phyloP scores from a whole-genome alignment of 2,888 invertebrate species.

The Platycheirus rosarum region DNA sequence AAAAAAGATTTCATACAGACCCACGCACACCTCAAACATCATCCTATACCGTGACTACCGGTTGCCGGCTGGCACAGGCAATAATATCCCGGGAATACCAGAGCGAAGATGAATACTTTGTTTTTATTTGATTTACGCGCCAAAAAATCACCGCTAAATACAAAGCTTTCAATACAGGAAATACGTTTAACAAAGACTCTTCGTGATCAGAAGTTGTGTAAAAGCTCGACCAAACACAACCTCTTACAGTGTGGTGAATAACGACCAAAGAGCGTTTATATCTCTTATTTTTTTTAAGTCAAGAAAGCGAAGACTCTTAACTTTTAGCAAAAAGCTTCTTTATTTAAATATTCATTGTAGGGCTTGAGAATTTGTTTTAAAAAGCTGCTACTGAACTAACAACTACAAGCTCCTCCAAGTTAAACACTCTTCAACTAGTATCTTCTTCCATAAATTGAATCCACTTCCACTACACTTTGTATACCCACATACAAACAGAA shows the following conservation, averaged over 20 bases:
- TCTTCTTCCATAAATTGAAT: too few relatives aligned
- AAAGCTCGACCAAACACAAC: neutral
- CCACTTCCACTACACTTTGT: too few relatives aligned
- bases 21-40: too few relatives aligned
- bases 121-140: slow-evolving; percentile 68
- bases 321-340: neutral
- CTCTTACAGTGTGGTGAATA: slow-evolving; percentile 21
- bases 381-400: too few relatives aligned
- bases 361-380: neutral
- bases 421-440: slow-evolving; percentile 3
- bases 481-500: too few relatives aligned
- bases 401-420: neutral
- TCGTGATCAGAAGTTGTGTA: neutral
- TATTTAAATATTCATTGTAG: neutral
- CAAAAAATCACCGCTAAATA: slow-evolving; percentile 40
- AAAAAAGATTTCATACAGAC: slow-evolving; percentile 13
- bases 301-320: neutral
- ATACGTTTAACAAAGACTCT: neutral
- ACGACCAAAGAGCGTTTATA: neutral
- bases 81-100: slow-evolving; percentile 47
- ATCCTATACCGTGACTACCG: slow-evolving; percentile 15
- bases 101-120: slow-evolving; percentile 31
- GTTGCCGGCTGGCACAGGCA: slow-evolving; percentile 49
- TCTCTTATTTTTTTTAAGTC: neutral
- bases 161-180: slow-evolving; percentile 12